Percentiles rank a stretch among this genome's conserved stretches.
Evolutionary conservation across 2,113 vertebrate genomes (phyloP).

Genomic region (Columbina picui): DNA sequence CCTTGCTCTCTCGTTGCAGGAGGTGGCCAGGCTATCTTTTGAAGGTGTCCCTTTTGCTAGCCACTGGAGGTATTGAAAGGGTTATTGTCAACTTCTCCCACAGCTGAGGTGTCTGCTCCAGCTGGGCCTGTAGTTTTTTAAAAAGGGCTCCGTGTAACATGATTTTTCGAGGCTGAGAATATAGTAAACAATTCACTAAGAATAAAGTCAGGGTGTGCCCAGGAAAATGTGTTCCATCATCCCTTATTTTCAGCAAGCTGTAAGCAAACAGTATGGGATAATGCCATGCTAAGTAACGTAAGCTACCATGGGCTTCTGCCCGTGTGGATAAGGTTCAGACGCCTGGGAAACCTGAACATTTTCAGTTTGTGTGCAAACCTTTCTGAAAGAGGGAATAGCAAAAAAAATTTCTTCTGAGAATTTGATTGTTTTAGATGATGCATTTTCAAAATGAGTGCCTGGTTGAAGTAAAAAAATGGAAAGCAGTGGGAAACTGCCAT

Average conservation of each 20-base stretch:
- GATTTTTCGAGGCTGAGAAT: not conserved
- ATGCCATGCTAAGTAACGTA: not conserved
- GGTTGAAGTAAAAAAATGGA: not conserved
- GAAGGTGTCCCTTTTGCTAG: not conserved
- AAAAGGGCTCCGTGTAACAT: not conserved
- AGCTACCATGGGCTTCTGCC: not conserved
- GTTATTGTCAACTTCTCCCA: not conserved
- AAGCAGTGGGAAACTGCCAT: not conserved
- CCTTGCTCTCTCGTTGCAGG: not conserved
- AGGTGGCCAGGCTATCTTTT: not conserved
- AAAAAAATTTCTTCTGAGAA: not conserved
- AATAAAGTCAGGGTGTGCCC: not conserved
- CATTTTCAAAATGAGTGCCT: not conserved
- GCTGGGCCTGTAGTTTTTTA: not conserved
- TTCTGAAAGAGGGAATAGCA: not conserved
- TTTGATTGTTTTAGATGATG: not conserved
- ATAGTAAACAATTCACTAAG: not conserved
- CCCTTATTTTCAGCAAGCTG: not conserved
- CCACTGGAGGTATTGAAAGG: not conserved
- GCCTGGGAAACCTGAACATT: not conserved
- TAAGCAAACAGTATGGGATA: not conserved
- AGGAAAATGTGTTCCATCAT: not conserved
- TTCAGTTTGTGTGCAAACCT: not conserved
- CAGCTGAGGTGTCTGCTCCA: not conserved
- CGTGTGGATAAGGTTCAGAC: accelerated